Conservation (phyloP, 2,797 vertebrate species). For the Hydrophis major region DNA sequence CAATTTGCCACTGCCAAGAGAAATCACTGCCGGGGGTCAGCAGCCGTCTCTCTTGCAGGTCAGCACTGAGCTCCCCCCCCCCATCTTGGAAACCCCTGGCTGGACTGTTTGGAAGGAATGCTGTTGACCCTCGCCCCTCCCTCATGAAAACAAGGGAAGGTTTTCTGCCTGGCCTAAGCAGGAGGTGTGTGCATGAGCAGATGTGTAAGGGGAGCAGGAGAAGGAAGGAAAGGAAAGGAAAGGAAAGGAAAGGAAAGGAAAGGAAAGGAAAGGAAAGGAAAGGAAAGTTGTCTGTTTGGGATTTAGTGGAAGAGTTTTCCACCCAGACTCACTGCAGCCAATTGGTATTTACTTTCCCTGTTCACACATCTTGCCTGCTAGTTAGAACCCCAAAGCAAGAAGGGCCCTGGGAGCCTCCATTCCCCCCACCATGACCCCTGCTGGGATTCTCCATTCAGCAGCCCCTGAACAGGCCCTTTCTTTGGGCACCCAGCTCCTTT, state of each 20-base stretch:
- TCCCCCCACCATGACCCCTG: too few relatives aligned
- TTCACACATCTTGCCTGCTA: neutral
- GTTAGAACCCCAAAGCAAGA: neutral
- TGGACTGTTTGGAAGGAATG: neutral
- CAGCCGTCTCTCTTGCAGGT: neutral
- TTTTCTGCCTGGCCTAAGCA: neutral
- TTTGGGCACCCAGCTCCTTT: neutral
- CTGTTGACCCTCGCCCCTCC: neutral
- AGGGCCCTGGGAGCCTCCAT: neutral
- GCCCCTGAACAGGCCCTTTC: neutral
- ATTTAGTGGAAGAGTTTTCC: too few relatives aligned
- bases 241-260: neutral
- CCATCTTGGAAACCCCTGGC: neutral
- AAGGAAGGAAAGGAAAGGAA: neutral
- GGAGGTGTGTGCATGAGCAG: neutral
- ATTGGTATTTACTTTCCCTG: too few relatives aligned
- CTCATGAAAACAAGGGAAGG: too few relatives aligned
- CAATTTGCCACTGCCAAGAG: slow-evolving; percentile 58
- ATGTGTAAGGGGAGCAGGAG: neutral
- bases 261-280: too few relatives aligned
- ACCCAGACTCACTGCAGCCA: neutral
- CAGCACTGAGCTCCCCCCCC: neutral
- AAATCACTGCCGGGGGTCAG: slow-evolving; percentile 57
- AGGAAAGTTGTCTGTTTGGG: neutral
- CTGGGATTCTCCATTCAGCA: neutral